A percentile compares a stretch with the other conserved stretches of the same genome.
Evolutionary conservation across 2,797 vertebrate species (phyloP).

Genomic region (Alosa sapidissima): DNA sequence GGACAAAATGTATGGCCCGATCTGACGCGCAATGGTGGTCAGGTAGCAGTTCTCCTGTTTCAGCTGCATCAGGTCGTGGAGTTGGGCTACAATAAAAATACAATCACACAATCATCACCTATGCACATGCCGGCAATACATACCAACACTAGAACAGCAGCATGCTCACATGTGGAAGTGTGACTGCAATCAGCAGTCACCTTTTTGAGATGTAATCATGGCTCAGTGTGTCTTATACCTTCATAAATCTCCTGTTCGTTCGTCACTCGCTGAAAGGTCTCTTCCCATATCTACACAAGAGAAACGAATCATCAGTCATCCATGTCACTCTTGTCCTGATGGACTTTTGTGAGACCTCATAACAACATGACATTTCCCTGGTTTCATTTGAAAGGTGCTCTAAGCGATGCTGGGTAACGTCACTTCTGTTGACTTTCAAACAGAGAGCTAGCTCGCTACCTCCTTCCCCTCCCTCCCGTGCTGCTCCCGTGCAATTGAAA

Average conservation of each 20-base stretch:
- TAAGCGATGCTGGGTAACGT: too few species aligned
- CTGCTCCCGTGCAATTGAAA: too few species aligned
- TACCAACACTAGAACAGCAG: background rate
- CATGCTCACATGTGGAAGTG: background rate
- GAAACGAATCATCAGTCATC: background rate
- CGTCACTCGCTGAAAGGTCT: constrained; percentile 87
- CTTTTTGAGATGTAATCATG: background rate
- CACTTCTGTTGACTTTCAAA: too few species aligned
- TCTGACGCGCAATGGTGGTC: constrained; percentile 88
- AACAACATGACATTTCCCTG: background rate
- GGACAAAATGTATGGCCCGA: constrained; percentile 87
- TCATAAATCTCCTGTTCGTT: constrained; percentile 94
- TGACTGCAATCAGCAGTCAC: constrained; percentile 18
- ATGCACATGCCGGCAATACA: background rate
- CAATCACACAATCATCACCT: background rate
- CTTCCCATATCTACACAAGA: constrained; percentile 84
- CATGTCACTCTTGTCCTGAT: background rate
- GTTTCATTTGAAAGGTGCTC: background rate
- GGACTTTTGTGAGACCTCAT: background rate
- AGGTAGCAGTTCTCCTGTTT: constrained; percentile 90
- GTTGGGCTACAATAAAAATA: constrained; percentile 76
- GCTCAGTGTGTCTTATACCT: constrained; percentile 63
- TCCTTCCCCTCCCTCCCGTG: too few species aligned
- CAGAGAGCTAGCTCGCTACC: too few species aligned
- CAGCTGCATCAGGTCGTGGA: constrained; percentile 87